Conservation (phyloP, 1,140 invertebrate species). For the Propsilocerus akamusi region DNA sequence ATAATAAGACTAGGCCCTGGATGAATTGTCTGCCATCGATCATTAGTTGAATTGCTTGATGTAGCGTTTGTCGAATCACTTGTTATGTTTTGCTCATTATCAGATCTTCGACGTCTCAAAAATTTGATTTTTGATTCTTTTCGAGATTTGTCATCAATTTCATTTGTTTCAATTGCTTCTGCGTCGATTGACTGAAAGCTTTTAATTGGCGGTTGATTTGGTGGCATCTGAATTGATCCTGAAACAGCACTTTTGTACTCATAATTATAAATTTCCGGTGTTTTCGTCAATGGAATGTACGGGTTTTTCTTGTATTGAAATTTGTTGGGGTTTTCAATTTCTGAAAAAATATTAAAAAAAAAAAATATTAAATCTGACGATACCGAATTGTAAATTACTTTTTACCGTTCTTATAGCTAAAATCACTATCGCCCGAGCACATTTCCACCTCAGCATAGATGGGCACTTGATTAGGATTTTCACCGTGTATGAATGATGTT, state of each 20-base stretch:
- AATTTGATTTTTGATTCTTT: background rate
- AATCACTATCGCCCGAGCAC: conserved; percentile 12
- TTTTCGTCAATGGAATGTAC: background rate
- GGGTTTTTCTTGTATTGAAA: background rate
- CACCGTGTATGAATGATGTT: conserved; percentile 36
- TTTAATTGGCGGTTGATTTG: background rate
- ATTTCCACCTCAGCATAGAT: conserved; percentile 35
- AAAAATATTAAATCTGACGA: too few relatives aligned
- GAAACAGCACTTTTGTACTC: too few relatives aligned
- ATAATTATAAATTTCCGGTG: background rate
- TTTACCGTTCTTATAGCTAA: background rate
- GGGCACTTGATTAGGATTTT: conserved; percentile 34
- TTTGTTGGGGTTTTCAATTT: background rate
- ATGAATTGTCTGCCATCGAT: background rate
- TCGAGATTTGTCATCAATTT: background rate
- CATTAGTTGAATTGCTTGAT: background rate
- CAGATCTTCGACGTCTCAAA: background rate
- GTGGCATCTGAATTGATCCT: background rate
- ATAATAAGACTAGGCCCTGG: background rate
- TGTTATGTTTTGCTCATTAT: background rate
- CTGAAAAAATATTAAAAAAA: too few relatives aligned
- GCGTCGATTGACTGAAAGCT: background rate
- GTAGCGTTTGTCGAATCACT: background rate
- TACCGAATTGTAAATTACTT: too few relatives aligned
- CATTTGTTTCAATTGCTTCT: too few relatives aligned